Percentiles rank a stretch among this genome's conserved stretches.
Evolutionary conservation across 2,797 vertebrate genomes (phyloP).

Genomic region (Rhynchotus rufescens): DNA sequence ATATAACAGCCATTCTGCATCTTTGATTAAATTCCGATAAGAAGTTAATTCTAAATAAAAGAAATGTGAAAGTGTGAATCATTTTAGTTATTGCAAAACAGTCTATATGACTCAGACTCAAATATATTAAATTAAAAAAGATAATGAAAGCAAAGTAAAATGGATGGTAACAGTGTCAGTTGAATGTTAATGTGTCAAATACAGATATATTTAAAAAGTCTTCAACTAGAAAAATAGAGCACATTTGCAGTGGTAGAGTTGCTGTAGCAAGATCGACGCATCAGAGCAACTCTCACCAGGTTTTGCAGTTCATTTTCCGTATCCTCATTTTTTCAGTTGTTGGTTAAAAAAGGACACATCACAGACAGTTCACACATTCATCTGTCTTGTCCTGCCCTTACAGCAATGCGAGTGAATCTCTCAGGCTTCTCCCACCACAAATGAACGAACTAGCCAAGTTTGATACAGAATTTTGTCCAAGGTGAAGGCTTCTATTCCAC

Average conservation of each 20-base stretch:
- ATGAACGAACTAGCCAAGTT: conserved; percentile 6
- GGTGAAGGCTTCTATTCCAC: neutral
- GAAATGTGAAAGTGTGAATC: conserved; percentile 49
- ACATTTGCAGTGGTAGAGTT: conserved; percentile 65
- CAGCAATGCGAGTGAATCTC: conserved; percentile 46
- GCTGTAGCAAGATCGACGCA: conserved; percentile 69
- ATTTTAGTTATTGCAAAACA: conserved; percentile 79
- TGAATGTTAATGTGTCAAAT: conserved; percentile 70
- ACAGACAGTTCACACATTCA: conserved; percentile 48
- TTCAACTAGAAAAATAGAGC: conserved; percentile 79
- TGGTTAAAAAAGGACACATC: conserved; percentile 45
- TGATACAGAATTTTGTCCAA: conserved; percentile 20
- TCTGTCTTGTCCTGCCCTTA: conserved; percentile 36
- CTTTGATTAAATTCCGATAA: conserved; percentile 73
- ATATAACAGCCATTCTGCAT: conserved; percentile 76
- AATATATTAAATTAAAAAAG: conserved; percentile 79
- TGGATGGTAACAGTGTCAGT: conserved; percentile 71
- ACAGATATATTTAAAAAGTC: conserved; percentile 71
- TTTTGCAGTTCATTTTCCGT: conserved; percentile 69
- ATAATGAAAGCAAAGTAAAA: conserved; percentile 79
- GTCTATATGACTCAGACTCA: conserved; percentile 70
- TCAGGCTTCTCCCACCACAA: conserved; percentile 4
- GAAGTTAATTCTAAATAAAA: conserved; percentile 72
- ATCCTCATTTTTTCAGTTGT: conserved; percentile 33
- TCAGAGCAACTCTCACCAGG: conserved; percentile 68